Conservation (phyloP, 2,113 vertebrate genomes). For the Collichthys lucidus region DNA sequence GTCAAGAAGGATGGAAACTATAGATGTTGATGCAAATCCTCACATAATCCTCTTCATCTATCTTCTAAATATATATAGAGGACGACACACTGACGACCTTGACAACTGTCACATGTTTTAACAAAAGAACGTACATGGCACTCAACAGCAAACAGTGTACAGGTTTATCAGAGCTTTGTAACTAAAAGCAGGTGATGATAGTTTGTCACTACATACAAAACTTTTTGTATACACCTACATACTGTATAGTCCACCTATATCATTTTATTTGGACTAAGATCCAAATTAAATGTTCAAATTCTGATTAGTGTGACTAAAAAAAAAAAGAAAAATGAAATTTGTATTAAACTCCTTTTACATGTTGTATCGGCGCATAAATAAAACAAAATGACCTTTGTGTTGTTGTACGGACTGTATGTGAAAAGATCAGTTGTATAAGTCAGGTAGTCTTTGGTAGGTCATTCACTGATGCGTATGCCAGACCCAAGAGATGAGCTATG, state of each 20-base stretch:
- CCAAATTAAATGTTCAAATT: not conserved
- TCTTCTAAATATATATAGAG: not conserved
- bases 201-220: not conserved
- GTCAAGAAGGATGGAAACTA: not conserved
- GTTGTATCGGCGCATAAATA: not conserved
- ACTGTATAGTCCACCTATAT: no score
- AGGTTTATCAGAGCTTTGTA: not conserved
- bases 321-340: not conserved
- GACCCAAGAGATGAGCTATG: constrained; percentile 49
- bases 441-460: constrained; percentile 34
- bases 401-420: not conserved
- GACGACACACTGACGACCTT: no score
- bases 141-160: not conserved
- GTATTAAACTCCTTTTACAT: not conserved
- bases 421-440: constrained; percentile 8
- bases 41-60: not conserved
- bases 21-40: not conserved
- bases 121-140: not conserved
- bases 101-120: no score
- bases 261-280: no score
- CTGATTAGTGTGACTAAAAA: not conserved
- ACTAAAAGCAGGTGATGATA: not conserved
- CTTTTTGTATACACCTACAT: not conserved
- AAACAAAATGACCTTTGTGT: not conserved
- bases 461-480: constrained; percentile 56